Conservation (phyloP, 1,140 invertebrate genomes). For the Dolichoris vasculosae region DNA sequence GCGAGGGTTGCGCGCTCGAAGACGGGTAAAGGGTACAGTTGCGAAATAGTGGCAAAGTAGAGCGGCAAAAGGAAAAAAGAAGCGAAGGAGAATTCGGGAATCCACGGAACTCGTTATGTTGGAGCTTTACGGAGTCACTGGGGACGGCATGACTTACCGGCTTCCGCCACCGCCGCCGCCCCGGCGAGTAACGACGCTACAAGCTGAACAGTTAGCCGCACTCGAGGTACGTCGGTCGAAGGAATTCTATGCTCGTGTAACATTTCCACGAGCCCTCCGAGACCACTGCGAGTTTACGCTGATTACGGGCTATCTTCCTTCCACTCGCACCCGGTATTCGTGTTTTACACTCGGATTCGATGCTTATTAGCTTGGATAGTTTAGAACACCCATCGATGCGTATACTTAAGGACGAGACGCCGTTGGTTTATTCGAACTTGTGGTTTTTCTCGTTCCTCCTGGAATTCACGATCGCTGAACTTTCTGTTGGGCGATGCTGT, state of each 20-base stretch:
- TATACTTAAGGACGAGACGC: background rate
- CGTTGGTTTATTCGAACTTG: background rate
- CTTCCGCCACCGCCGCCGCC: slow-evolving; percentile 37
- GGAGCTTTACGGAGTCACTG: slow-evolving; percentile 24
- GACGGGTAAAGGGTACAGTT: background rate
- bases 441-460: background rate
- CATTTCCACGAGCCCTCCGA: background rate
- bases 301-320: background rate
- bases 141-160: slow-evolving; percentile 41
- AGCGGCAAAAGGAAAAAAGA: background rate
- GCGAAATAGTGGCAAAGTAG: background rate
- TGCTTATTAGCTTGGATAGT: background rate
- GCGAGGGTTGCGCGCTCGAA: background rate
- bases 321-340: background rate
- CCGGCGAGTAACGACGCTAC: slow-evolving; percentile 37
- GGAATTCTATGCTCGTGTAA: background rate
- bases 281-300: background rate
- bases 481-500: no score
- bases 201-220: slow-evolving; percentile 40
- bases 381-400: background rate
- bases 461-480: background rate
- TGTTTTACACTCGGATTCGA: background rate
- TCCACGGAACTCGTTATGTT: background rate
- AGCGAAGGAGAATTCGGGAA: background rate
- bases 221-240: slow-evolving; percentile 34